Conservation (phyloP, 2,888 invertebrate species). For the Drosophila setosimentum region DNA sequence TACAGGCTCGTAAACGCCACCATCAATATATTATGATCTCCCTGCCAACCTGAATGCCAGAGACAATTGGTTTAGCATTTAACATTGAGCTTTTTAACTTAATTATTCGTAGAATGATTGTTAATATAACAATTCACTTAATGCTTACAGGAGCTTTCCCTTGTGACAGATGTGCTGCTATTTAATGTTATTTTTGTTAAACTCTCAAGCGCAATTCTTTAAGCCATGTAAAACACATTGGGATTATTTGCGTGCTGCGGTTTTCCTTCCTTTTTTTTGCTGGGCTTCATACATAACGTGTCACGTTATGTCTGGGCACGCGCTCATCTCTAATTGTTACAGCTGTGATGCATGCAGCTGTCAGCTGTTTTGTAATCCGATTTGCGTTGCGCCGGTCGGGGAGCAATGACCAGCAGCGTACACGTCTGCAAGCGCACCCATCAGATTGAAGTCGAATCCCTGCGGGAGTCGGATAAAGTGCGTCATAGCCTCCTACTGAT, state of each 20-base stretch:
- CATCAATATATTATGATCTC: neutral
- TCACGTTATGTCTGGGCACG: slow-evolving; percentile 1
- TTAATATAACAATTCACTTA: slow-evolving; percentile 5
- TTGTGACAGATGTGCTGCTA: neutral
- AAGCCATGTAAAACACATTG: neutral
- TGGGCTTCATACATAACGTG: slow-evolving; percentile 4
- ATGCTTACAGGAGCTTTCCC: neutral
- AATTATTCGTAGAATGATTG: neutral
- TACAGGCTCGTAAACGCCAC: too few relatives aligned
- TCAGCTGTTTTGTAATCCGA: slow-evolving; percentile 24
- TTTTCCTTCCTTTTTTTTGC: neutral
- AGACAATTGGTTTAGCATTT: neutral
- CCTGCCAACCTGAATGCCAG: neutral
- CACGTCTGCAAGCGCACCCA: slow-evolving; percentile 64
- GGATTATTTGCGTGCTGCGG: slow-evolving; percentile 2
- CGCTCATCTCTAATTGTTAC: slow-evolving; percentile 4
- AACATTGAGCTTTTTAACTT: neutral
- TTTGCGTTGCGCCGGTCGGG: slow-evolving; percentile 12
- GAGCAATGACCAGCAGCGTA: slow-evolving; percentile 68
- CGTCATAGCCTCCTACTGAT: slow-evolving; percentile 81
- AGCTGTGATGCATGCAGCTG: slow-evolving; percentile 30
- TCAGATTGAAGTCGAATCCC: slow-evolving; percentile 72
- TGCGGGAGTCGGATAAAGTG: slow-evolving; percentile 75
- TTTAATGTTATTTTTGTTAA: neutral
- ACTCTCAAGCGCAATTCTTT: neutral